These are phyloP conservation scores for Sciurus vulgaris DNA, from an alignment of 2,797 vertebrate genomes.

Conservation along the genomic window DNA sequence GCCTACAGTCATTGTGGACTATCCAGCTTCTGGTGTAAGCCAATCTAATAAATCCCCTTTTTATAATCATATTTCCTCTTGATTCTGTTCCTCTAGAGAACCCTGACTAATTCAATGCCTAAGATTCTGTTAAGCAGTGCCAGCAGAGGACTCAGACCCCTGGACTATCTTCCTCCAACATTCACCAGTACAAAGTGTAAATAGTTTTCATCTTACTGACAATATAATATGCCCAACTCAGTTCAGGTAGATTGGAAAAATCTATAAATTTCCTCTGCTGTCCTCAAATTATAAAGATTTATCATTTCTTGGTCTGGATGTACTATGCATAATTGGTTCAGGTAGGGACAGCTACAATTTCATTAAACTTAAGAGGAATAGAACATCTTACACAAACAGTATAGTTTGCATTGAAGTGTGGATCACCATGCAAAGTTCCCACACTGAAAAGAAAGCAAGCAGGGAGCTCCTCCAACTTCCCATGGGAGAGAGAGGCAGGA, in stretches of 20 bases:
- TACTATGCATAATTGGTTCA: not conserved
- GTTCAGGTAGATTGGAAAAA: slow-evolving; percentile 10
- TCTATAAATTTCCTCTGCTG: not conserved
- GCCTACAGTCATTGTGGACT: too few relatives aligned
- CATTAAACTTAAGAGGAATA: not conserved
- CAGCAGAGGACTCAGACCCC: not conserved
- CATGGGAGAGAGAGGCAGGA: not conserved
- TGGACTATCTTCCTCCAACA: not conserved
- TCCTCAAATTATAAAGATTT: not conserved
- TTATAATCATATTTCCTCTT: too few relatives aligned
- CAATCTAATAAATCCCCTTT: too few relatives aligned
- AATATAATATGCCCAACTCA: not conserved
- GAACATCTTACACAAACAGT: not conserved
- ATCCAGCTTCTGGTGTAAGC: too few relatives aligned
- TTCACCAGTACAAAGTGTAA: not conserved
- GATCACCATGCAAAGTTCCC: not conserved
- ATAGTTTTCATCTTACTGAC: not conserved
- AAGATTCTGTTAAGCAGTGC: not conserved
- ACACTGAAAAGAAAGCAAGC: not conserved
- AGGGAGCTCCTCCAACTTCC: not conserved
- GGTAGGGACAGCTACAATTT: not conserved
- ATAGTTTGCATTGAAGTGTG: not conserved
- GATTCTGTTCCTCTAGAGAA: too few relatives aligned
- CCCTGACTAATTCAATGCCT: not conserved
- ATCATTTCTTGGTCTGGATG: not conserved